phyloP scores from a whole-genome alignment of 2,888 invertebrate genomes.

The Timema podura region DNA sequence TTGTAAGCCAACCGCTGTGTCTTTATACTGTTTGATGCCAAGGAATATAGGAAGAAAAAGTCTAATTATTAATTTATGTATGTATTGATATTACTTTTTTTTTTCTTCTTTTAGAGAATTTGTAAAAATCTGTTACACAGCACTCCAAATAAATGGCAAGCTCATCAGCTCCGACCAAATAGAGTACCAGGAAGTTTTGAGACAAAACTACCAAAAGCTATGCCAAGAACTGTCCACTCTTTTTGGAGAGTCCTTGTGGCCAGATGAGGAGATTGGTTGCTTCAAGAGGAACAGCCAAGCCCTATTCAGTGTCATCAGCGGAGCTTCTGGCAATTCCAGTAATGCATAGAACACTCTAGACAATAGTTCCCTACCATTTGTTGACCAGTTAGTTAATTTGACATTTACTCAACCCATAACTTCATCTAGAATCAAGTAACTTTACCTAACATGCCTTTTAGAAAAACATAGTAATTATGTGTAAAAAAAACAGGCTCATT shows the following conservation, averaged over 20 bases:
- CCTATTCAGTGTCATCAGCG: conserved; percentile 74
- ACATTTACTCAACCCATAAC: too few species aligned
- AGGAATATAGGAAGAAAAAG: too few species aligned
- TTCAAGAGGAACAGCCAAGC: conserved; percentile 73
- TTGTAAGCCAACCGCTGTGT: too few species aligned
- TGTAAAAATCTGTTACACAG: conserved; percentile 84
- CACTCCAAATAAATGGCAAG: conserved; percentile 82
- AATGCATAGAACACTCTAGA: conserved; percentile 63
- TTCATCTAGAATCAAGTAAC: too few species aligned
- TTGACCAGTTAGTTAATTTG: too few species aligned
- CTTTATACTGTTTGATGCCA: too few species aligned
- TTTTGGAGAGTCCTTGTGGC: conserved; percentile 68
- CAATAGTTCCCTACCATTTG: neutral
- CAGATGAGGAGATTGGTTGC: conserved; percentile 55
- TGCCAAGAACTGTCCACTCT: conserved; percentile 70
- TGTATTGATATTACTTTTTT: conserved; percentile 21
- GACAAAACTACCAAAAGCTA: conserved; percentile 81
- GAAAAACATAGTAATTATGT: too few species aligned
- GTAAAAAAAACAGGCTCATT: too few species aligned
- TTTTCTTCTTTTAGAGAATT: conserved; percentile 66
- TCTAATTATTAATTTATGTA: neutral
- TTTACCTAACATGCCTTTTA: too few species aligned
- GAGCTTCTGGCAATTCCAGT: conserved; percentile 75
- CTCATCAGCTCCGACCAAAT: conserved; percentile 85
- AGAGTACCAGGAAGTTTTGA: conserved; percentile 86